phyloP scores from a whole-genome alignment of 92 coral and sea anemone genomes.

The Bergia sp. region DNA sequence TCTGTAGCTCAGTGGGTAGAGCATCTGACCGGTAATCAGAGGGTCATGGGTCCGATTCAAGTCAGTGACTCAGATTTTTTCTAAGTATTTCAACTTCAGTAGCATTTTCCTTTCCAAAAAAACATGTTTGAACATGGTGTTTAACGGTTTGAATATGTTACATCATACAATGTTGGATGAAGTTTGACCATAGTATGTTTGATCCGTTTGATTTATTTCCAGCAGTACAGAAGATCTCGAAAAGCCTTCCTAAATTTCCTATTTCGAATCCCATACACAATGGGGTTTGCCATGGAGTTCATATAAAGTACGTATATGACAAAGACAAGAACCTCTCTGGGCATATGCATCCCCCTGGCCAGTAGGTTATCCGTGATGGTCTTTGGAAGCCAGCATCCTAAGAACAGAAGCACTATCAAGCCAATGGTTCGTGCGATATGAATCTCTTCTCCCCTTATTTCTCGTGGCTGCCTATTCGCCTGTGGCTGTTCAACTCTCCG shows the following conservation, averaged over 20 bases:
- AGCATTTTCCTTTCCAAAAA: no score
- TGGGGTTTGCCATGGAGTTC: conserved; percentile 58
- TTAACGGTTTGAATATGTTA: no score
- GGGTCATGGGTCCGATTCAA: no score
- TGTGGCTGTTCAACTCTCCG: background rate
- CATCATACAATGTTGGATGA: no score
- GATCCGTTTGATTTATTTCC: background rate
- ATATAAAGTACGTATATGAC: conserved; percentile 56
- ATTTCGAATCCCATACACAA: conserved; percentile 58
- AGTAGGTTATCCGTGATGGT: conserved; percentile 49
- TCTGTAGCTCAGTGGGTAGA: no score
- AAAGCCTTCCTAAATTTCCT: conserved; percentile 58
- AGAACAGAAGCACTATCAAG: conserved; percentile 56
- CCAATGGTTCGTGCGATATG: conserved; percentile 59
- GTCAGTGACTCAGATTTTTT: no score
- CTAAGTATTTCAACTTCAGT: no score
- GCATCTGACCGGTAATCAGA: no score
- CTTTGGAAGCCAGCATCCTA: conserved; percentile 61
- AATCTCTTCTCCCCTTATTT: conserved; percentile 51
- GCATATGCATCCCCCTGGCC: conserved; percentile 47
- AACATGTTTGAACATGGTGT: no score
- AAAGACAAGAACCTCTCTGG: conserved; percentile 52
- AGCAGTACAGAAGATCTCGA: background rate
- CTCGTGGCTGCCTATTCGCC: background rate
- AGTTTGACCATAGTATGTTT: no score